A percentile compares a stretch with the other conserved stretches of the same genome.
phyloP scores from a whole-genome alignment of 2,113 vertebrate species.

The Panthera tigris region DNA sequence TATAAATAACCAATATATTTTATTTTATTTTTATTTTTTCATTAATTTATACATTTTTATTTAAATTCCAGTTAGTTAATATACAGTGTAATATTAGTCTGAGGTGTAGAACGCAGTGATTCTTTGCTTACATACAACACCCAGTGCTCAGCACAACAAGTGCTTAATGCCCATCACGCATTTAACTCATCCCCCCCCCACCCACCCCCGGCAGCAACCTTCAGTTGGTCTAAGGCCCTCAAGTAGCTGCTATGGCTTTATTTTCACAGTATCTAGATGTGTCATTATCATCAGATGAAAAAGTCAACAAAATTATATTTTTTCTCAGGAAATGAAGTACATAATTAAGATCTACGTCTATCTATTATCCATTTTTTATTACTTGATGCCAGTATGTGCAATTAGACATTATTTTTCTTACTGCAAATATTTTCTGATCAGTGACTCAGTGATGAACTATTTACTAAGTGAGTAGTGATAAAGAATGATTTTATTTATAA shows the following conservation, averaged over 20 bases:
- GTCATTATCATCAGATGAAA: neutral
- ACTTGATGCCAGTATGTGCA: neutral
- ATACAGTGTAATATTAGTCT: neutral
- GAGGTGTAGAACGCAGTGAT: neutral
- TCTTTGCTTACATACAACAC: neutral
- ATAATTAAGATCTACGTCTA: neutral
- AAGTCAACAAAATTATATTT: constrained; percentile 23
- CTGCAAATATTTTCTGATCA: constrained; percentile 12
- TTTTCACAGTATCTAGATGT: constrained; percentile 18
- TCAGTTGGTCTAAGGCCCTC: neutral
- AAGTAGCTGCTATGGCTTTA: neutral
- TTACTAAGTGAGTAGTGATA: neutral
- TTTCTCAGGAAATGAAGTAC: neutral
- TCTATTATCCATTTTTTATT: neutral
- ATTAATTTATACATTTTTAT: neutral
- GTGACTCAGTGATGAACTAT: neutral
- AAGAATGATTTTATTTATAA: neutral
- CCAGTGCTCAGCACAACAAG: neutral
- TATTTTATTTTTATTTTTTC: neutral
- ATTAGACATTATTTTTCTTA: neutral
- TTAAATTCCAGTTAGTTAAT: neutral
- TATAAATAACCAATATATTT: neutral
- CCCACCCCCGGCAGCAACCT: neutral
- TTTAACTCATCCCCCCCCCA: neutral
- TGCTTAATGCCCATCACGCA: neutral